Conservation (phyloP, 2,113 vertebrate species). For the Indicator indicator region DNA sequence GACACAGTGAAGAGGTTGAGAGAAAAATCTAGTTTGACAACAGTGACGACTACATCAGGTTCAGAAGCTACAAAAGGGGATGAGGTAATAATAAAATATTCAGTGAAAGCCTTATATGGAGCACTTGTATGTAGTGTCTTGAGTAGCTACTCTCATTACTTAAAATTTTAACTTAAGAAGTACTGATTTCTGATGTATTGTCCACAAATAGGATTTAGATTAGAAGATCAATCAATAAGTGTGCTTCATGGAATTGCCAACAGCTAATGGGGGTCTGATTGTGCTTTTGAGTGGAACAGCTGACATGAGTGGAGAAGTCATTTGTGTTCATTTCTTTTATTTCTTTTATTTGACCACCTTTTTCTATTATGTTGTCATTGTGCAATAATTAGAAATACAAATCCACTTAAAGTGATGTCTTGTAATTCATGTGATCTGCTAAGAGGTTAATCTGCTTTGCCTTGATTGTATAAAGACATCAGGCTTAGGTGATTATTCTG, state of each 20-base stretch:
- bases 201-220: background rate
- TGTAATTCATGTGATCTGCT: background rate
- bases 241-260: background rate
- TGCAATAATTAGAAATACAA: background rate
- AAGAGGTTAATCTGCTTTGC: background rate
- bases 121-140: background rate
- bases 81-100: slow-evolving; percentile 82
- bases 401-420: background rate
- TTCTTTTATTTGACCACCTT: background rate
- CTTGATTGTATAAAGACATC: background rate
- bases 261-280: background rate
- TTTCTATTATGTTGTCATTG: background rate
- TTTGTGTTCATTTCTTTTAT: background rate
- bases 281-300: background rate
- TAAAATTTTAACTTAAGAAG: background rate
- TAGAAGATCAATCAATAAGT: background rate
- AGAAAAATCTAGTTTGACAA: slow-evolving; percentile 88
- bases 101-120: background rate
- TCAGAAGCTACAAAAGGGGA: slow-evolving; percentile 83
- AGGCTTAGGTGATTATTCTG: background rate
- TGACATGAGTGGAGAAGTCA: background rate
- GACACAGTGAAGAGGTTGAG: slow-evolving; percentile 91
- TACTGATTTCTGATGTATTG: background rate
- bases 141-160: background rate
- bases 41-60: slow-evolving; percentile 75